Evolutionary conservation across 2,888 invertebrate species (phyloP).

Genomic region (Frankliniella intonsa): DNA sequence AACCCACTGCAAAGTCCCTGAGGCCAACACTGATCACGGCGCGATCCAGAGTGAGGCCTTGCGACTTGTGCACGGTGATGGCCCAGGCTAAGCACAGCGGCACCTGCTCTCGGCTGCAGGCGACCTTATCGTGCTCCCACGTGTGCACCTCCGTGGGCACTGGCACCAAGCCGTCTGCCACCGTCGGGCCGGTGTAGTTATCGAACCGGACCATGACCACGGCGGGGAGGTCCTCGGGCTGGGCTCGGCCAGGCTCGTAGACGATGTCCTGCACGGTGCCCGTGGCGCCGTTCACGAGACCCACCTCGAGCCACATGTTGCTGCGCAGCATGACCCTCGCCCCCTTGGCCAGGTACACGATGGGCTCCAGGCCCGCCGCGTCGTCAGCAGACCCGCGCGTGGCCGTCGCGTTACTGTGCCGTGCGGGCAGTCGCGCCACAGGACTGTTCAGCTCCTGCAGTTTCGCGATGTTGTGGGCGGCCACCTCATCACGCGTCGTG

Average conservation of each 20-base stretch:
- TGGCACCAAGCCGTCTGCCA: background rate
- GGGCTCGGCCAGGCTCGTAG: background rate
- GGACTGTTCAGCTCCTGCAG: background rate
- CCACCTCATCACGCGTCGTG: background rate
- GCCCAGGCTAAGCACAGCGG: background rate
- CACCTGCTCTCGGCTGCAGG: background rate
- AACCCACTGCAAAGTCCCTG: background rate
- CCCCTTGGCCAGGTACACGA: background rate
- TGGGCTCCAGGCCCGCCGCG: background rate
- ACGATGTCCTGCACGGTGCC: conserved; percentile 2
- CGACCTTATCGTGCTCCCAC: background rate
- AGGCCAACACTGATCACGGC: background rate
- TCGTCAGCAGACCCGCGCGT: background rate
- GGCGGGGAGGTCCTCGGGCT: background rate
- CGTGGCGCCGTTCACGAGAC: background rate
- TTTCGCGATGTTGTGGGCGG: background rate
- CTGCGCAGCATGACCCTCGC: background rate
- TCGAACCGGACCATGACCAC: background rate
- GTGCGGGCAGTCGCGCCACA: background rate
- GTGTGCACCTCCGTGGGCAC: background rate
- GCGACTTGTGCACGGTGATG: background rate
- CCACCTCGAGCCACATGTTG: background rate
- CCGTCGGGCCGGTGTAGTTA: background rate
- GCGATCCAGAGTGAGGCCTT: background rate
- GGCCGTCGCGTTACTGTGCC: background rate